phyloP scores from a whole-genome alignment of 2,113 vertebrate species.

The Phycodurus eques region DNA sequence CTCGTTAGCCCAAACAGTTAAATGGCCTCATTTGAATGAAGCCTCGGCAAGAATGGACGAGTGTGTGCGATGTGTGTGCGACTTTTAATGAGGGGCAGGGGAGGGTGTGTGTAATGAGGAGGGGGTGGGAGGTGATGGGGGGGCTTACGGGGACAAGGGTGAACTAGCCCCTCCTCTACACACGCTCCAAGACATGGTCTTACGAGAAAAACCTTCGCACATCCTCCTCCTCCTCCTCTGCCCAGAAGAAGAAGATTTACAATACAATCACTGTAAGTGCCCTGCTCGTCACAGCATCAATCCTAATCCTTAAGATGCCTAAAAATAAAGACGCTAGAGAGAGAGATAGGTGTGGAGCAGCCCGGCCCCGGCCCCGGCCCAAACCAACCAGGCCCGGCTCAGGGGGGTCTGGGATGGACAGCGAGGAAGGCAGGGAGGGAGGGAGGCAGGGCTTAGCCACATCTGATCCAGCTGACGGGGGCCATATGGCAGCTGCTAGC shows the following conservation, averaged over 20 bases:
- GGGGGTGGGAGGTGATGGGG: not conserved
- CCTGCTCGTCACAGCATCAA: slow-evolving; percentile 96
- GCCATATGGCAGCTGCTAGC: slow-evolving; percentile 99
- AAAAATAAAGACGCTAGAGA: slow-evolving; percentile 94
- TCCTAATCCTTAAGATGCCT: slow-evolving; percentile 99
- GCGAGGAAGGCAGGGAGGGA: slow-evolving; percentile 26
- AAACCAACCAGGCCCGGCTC: slow-evolving; percentile 76
- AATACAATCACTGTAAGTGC: slow-evolving; percentile 99
- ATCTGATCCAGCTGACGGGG: slow-evolving; percentile 99
- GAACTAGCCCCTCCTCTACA: slow-evolving; percentile 66
- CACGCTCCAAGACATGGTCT: slow-evolving; percentile 53
- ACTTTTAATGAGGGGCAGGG: slow-evolving; percentile 72
- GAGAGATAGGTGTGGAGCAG: slow-evolving; percentile 72
- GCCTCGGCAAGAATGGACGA: slow-evolving; percentile 54
- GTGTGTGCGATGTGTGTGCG: slow-evolving; percentile 50
- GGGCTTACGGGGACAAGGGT: slow-evolving; percentile 71
- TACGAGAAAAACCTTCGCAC: slow-evolving; percentile 49
- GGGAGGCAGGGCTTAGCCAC: slow-evolving; percentile 99
- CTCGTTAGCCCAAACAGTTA: slow-evolving; percentile 71
- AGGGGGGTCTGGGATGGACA: slow-evolving; percentile 26
- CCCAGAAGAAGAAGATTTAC: slow-evolving; percentile 86
- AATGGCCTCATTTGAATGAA: slow-evolving; percentile 77
- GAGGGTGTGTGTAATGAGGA: not conserved
- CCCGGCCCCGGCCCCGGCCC: slow-evolving; percentile 92
- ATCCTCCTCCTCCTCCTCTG: slow-evolving; percentile 57